Evolutionary conservation across 1,140 invertebrate genomes (phyloP).

Genomic region (Diorhabda sublineata): DNA sequence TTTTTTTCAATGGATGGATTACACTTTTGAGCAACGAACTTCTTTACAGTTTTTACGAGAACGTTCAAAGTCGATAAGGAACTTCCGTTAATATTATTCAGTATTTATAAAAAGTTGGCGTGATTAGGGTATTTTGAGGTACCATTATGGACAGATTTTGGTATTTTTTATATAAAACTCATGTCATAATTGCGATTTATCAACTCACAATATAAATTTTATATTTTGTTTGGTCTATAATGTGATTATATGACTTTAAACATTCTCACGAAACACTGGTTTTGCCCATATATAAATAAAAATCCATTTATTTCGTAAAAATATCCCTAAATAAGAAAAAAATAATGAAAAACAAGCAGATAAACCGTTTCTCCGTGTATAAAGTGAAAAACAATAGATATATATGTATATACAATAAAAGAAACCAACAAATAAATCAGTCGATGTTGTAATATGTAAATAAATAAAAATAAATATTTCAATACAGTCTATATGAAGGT

Average conservation of each 20-base stretch:
- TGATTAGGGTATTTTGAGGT: no score
- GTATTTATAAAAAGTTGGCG: no score
- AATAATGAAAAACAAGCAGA: background rate
- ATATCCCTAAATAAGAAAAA: conserved; percentile 1
- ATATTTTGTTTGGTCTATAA: no score
- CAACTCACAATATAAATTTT: no score
- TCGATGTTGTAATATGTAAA: conserved; percentile 13
- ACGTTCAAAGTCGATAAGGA: background rate
- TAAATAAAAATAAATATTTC: conserved; percentile 23
- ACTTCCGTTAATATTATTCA: no score
- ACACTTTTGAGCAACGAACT: conserved; percentile 45
- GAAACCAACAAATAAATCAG: conserved; percentile 18
- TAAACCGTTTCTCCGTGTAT: background rate
- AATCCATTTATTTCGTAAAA: conserved; percentile 16
- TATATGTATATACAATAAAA: conserved; percentile 5
- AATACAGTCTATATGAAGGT: no score
- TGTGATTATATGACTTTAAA: background rate
- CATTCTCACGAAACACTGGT: conserved; percentile 4
- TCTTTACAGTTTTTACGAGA: conserved; percentile 28
- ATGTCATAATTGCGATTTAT: no score
- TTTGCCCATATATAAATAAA: conserved; percentile 14
- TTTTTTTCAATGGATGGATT: conserved; percentile 44
- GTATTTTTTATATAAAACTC: no score
- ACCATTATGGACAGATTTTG: no score
- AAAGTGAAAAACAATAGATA: background rate